Base-by-base conservation (phyloP, 1,140 invertebrate species). In the Euborellia annulipes region DNA sequence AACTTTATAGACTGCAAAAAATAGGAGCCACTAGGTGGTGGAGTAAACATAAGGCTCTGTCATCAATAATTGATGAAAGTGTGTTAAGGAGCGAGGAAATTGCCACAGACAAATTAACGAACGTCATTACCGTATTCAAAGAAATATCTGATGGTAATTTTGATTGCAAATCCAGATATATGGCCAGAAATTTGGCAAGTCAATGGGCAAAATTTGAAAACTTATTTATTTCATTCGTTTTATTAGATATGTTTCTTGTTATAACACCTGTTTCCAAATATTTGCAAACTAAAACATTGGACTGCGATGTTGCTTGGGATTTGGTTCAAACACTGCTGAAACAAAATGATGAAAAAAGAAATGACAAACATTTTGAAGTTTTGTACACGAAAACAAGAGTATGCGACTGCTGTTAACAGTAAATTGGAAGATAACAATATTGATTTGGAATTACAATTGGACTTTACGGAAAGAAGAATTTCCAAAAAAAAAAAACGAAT, bases 141-240 rank as follows among this genome's bases (percentile, higher is more conserved):
- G 40, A 40, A 46, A 39, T 49, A 17, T 40, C 38, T 32, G 27
- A 40, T 41, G 43, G 48, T 30, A 46, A 41, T 46, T 49, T 49
- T 46, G 48, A 46, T 37, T n/a, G 21, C 27, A 41, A 46, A 19
- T 40, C 43, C 20, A 27, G 39, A 32, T 32, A 32, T 19, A 40
- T 23, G 36, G 36, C 37, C 13, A 46, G 48, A 32, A 46, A 40
- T 38, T 32, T 49, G 34, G 32, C 40, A 45, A 46, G 43, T 30
- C 48, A 49, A 41, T 49, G 48, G 43, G 18, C 43, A 4, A 40
- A 49, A 46, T 49, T 49, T 49, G 48, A 49, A 41, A 49, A 40
- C 21, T 34, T 49, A 21, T 49, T 49, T 36, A 41, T 46, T 14
- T 14, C 37, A 20, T 37, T 49, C 36, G 44, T 43, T 32, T 46